Percentiles rank a stretch among this genome's conserved stretches.
Conservation (phyloP, 2,113 vertebrate genomes). For the Pachypanchax playfairii region DNA sequence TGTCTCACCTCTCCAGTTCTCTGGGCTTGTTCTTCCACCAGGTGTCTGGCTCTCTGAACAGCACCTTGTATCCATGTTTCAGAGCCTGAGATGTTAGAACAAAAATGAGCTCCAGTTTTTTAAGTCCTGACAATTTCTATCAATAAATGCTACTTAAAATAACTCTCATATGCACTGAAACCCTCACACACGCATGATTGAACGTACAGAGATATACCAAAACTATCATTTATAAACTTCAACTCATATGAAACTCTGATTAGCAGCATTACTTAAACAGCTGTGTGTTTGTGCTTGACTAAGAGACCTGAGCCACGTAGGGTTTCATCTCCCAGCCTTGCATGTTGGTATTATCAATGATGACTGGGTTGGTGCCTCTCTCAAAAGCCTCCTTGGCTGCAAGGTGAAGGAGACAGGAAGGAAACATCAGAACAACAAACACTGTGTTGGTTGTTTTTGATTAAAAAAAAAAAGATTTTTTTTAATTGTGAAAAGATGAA, state of each 20-base stretch:
- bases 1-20: constrained; percentile 89
- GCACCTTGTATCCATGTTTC: constrained; percentile 89
- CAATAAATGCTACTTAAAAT: too few species aligned
- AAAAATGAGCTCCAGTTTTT: too few species aligned
- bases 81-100: constrained; percentile 80
- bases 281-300: background rate
- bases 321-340: constrained; percentile 99
- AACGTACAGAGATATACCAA: too few species aligned
- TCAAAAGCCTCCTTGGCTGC: constrained; percentile 92
- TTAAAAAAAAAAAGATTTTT: too few species aligned
- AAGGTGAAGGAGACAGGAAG: constrained; percentile 13
- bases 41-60: constrained; percentile 94
- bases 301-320: constrained; percentile 92
- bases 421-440: constrained; percentile 12
- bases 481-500: background rate
- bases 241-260: too few species aligned
- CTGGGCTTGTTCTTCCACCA: constrained; percentile 96
- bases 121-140: too few species aligned
- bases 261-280: background rate
- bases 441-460: background rate
- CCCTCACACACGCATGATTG: too few species aligned
- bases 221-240: too few species aligned
- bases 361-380: constrained; percentile 86
- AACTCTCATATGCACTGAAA: too few species aligned
- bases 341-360: constrained; percentile 98